A percentile compares a stretch with the other conserved stretches of the same genome.
These are phyloP conservation scores for Homarus gammarus DNA, from an alignment of 2,888 invertebrate species.

Conservation along the genomic window DNA sequence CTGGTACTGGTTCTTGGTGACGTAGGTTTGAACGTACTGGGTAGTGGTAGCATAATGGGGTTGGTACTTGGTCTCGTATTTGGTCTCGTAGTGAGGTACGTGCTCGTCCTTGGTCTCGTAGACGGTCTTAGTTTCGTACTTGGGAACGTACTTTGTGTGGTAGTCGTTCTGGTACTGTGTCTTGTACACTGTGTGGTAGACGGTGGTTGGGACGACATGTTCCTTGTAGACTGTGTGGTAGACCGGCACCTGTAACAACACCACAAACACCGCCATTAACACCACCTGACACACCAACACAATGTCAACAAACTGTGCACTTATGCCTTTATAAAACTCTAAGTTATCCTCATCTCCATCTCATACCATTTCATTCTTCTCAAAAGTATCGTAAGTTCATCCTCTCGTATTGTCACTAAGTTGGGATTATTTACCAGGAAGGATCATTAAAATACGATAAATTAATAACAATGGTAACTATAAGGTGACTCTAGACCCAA, in stretches of 20 bases:
- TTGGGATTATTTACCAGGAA: too few species aligned
- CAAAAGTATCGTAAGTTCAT: too few species aligned
- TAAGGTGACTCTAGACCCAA: too few species aligned
- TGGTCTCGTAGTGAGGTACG: conserved; percentile 51
- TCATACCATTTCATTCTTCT: too few species aligned
- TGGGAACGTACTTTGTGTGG: conserved; percentile 38
- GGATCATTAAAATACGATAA: too few species aligned
- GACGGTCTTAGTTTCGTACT: conserved; percentile 46
- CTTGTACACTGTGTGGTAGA: conserved; percentile 49
- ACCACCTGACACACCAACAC: too few species aligned
- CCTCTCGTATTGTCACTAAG: too few species aligned
- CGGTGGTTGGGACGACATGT: conserved; percentile 32
- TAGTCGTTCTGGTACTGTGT: conserved; percentile 25
- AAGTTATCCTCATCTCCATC: too few species aligned
- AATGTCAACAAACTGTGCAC: too few species aligned
- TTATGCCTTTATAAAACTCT: too few species aligned
- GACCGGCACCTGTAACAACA: conserved; percentile 49
- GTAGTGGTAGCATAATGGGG: conserved; percentile 20
- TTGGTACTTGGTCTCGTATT: conserved; percentile 43
- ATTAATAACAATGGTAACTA: too few species aligned
- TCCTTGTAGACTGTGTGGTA: conserved; percentile 43
- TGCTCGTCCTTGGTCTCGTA: conserved; percentile 57
- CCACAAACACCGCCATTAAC: too few species aligned
- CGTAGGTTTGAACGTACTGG: not conserved
- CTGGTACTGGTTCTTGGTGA: conserved; percentile 59